Evolutionary conservation across 1,140 invertebrate genomes (phyloP).

Genomic region (Hestina assimilis): DNA sequence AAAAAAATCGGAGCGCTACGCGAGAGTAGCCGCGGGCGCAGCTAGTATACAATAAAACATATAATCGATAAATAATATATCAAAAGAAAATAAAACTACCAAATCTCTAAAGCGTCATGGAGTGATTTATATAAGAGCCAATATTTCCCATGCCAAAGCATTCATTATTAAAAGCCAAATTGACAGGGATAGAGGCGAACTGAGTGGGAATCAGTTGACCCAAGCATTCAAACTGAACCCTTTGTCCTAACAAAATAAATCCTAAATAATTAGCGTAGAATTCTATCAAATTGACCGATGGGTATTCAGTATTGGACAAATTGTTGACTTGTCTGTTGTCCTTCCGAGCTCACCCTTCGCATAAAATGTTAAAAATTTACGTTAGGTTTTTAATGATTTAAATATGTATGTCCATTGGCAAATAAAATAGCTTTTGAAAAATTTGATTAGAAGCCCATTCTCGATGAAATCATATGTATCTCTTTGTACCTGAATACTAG

Average conservation of each 20-base stretch:
- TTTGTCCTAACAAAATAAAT: slow-evolving; percentile 69
- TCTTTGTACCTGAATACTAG: too few relatives aligned
- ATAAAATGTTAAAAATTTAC: too few relatives aligned
- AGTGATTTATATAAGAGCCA: neutral
- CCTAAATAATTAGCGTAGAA: slow-evolving; percentile 54
- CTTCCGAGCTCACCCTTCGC: neutral
- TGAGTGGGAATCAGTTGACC: slow-evolving; percentile 48
- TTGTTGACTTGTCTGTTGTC: slow-evolving; percentile 13
- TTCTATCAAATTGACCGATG: slow-evolving; percentile 25
- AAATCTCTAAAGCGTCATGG: neutral
- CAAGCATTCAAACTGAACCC: slow-evolving; percentile 40
- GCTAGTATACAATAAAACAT: too few relatives aligned
- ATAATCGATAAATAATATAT: too few relatives aligned
- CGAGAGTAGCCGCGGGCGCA: too few relatives aligned
- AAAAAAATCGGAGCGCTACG: too few relatives aligned
- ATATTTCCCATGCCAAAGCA: slow-evolving; percentile 17
- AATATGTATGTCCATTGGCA: too few relatives aligned
- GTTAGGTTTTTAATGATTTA: too few relatives aligned
- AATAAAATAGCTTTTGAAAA: too few relatives aligned
- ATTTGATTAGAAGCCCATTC: too few relatives aligned
- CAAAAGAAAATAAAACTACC: too few relatives aligned
- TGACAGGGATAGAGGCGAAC: slow-evolving; percentile 29
- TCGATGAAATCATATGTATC: too few relatives aligned
- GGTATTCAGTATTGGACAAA: slow-evolving; percentile 16
- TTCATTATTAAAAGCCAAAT: slow-evolving; percentile 37